These are phyloP conservation scores for Trinorchestia longiramus DNA, from an alignment of 1,140 invertebrate genomes.

Conservation along the genomic window DNA sequence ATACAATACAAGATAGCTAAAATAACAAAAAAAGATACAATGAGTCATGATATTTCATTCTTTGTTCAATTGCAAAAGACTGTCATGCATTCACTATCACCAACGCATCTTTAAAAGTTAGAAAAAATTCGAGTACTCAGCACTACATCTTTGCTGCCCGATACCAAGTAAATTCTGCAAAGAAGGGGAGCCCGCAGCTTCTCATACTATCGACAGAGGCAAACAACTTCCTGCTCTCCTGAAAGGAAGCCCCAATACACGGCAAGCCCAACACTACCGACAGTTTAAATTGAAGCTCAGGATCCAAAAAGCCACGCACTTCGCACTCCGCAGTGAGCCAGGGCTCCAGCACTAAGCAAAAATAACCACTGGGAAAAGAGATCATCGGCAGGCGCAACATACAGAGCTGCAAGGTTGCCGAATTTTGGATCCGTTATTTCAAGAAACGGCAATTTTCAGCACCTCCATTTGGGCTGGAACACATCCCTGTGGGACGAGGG, in stretches of 20 bases:
- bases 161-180: not conserved
- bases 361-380: not conserved
- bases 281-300: not conserved
- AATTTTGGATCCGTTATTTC: conserved; percentile 1
- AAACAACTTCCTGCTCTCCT: conserved; percentile 6
- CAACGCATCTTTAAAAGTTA: not conserved
- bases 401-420: not conserved
- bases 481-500: not conserved
- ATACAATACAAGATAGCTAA: not conserved
- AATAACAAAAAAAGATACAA: not conserved
- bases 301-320: conserved; percentile 6
- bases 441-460: not conserved
- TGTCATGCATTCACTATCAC: not conserved
- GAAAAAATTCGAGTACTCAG: not conserved
- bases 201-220: not conserved
- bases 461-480: not conserved
- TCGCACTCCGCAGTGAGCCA: not conserved
- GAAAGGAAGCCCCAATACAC: not conserved
- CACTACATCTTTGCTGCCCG: not conserved
- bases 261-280: not conserved
- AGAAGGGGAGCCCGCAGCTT: not conserved
- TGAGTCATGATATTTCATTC: not conserved
- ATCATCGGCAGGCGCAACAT: not conserved
- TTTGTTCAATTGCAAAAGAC: not conserved
- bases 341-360: not conserved